phyloP scores from a whole-genome alignment of 1,140 invertebrate genomes.

The Hycleus phaleratus region DNA sequence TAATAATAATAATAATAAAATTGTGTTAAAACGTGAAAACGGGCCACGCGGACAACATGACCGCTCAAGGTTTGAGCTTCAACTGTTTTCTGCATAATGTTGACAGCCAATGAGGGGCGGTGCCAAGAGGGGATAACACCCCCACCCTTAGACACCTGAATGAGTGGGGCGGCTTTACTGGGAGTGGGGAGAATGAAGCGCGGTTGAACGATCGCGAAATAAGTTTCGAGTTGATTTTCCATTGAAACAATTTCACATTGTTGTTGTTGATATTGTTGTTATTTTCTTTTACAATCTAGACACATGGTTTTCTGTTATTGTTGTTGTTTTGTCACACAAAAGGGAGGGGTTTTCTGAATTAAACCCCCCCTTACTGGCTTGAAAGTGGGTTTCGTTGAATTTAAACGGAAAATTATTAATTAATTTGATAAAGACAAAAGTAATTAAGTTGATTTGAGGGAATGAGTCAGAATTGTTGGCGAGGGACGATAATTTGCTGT shows the following conservation, averaged over 20 bases:
- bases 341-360: too few relatives aligned
- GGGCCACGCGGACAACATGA: slow-evolving; percentile 36
- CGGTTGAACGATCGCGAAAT: slow-evolving; percentile 38
- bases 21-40: slow-evolving; percentile 30
- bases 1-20: slow-evolving; percentile 14
- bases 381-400: too few relatives aligned
- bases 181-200: slow-evolving; percentile 22
- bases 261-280: too few relatives aligned
- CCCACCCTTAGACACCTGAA: slow-evolving; percentile 33
- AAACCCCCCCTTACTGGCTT: too few relatives aligned
- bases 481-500: too few relatives aligned
- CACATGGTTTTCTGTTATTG: too few relatives aligned
- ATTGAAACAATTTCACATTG: slow-evolving; percentile 36
- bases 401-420: too few relatives aligned
- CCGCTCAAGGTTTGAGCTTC: slow-evolving; percentile 35
- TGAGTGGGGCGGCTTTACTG: slow-evolving; percentile 19
- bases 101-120: slow-evolving; percentile 39
- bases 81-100: slow-evolving; percentile 38
- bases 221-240: slow-evolving; percentile 33
- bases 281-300: too few relatives aligned
- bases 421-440: too few relatives aligned
- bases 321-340: too few relatives aligned
- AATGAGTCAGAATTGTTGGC: too few relatives aligned
- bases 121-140: slow-evolving; percentile 32
- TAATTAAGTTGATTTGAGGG: too few relatives aligned